Evolutionary conservation across 2,113 vertebrate species (phyloP), one percentile per base, ranked within the genome.

Genomic region (Peromyscus maniculatus): DNA sequence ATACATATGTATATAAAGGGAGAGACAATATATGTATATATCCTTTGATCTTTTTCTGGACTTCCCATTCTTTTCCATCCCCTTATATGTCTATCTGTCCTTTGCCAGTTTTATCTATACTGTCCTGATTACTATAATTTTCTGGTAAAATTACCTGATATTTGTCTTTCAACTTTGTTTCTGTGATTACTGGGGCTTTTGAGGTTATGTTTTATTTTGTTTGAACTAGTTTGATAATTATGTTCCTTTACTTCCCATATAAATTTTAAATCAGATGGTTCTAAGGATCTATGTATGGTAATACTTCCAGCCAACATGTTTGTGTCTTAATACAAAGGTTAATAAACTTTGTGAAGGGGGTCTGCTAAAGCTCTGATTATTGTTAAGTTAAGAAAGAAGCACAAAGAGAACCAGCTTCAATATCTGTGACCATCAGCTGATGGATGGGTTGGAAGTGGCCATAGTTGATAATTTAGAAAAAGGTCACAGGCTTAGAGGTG

Each of bases 271-370:
- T n/a, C 91, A 33, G 17, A 72, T 72, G 62, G 39, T 43, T 93
- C 22, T 96, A 74, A 7, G 52, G 17, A 52, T 55, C 16, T 64
- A 49, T 4, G 0, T 75, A 72, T 83, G 59, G 4, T n/a, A 89
- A 26, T 36, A 67, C 67, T 91, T 94, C 90, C 59, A 91, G 74
- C 82, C 24, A 89, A 64, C 78, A 77, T 80, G 1, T 86, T 89
- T 93, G 21, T 78, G 67, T 87, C 62, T 93, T 83, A 92, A 71
- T 88, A 49, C 19, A 79, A 79, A 96, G 39, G 66, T 87, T 64
- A 80, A 1, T 69, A 10, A 94, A 64, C 77, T 93, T 72, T 87
- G 33, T 83, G 31, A 72, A 79, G 33, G 52, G 3, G 62, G 22
- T 69, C 15, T 69, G 17, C 16, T 26, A 69, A 72, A 43, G 1